Conservation (phyloP, 2,113 vertebrate genomes). For the Gallinago undulata region DNA sequence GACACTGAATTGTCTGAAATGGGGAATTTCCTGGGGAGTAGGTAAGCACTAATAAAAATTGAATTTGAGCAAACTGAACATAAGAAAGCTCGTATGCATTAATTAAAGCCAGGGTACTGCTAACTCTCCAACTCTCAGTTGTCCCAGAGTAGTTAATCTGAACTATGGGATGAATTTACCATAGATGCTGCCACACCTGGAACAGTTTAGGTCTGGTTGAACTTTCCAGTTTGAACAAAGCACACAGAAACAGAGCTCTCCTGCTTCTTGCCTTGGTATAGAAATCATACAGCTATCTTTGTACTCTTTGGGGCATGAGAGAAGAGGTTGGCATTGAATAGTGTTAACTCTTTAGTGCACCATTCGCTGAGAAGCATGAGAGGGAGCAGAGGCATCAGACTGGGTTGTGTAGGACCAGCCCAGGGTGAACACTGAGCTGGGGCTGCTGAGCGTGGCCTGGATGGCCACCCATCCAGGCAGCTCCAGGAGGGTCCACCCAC, state of each 20-base stretch:
- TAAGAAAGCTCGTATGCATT: background rate
- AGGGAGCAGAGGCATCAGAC: background rate
- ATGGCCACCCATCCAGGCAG: background rate
- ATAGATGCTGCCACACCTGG: background rate
- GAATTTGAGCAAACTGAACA: background rate
- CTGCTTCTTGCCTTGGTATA: background rate
- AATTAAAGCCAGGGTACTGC: background rate
- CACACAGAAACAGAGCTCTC: background rate
- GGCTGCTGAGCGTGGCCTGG: background rate
- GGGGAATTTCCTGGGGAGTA: background rate
- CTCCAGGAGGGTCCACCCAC: background rate
- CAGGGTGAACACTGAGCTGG: background rate
- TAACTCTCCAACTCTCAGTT: background rate
- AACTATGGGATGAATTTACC: background rate
- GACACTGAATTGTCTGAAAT: background rate
- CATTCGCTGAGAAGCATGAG: accelerated
- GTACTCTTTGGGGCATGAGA: background rate
- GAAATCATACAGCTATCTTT: background rate
- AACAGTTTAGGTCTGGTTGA: background rate
- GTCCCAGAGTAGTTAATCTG: background rate
- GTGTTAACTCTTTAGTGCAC: accelerated
- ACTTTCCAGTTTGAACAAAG: background rate
- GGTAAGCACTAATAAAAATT: background rate
- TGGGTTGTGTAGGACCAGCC: background rate
- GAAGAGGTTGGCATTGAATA: accelerated